These are phyloP conservation scores for Acrossocheilus fasciatus DNA, from an alignment of 2,797 vertebrate genomes.

Conservation along the genomic window DNA sequence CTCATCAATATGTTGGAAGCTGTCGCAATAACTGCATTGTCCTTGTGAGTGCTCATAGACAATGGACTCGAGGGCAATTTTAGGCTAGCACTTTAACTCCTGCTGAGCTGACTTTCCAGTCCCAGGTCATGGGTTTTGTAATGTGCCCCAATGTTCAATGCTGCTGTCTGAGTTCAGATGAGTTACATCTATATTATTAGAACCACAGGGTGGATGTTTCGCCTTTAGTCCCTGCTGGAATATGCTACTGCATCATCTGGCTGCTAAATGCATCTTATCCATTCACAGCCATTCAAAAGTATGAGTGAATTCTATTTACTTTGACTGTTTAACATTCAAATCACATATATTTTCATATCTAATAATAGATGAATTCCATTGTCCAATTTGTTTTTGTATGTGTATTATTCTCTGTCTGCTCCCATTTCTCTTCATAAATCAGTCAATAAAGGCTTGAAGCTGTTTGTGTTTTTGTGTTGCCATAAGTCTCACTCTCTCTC, in stretches of 20 bases:
- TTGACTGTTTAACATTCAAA: not conserved
- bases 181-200: constrained; percentile 21
- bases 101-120: constrained; percentile 29
- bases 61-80: constrained; percentile 20
- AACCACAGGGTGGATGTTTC: not conserved
- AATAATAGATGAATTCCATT: not conserved
- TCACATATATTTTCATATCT: not conserved
- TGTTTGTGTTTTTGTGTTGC: not conserved
- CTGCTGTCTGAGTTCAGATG: constrained; percentile 2
- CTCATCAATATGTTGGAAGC: constrained; percentile 65
- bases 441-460: not conserved
- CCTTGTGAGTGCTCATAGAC: constrained; percentile 55
- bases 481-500: not conserved
- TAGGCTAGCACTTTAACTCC: constrained; percentile 32
- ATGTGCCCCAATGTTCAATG: not conserved
- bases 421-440: not conserved
- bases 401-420: not conserved
- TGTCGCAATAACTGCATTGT: constrained; percentile 67
- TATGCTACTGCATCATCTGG: not conserved
- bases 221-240: not conserved
- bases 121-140: constrained; percentile 3
- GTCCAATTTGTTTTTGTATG: not conserved
- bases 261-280: not conserved
- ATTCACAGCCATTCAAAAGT: constrained; percentile 8
- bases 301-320: not conserved